phyloP scores from a whole-genome alignment of 2,888 invertebrate species.

The Ichneumoninae sp. region DNA sequence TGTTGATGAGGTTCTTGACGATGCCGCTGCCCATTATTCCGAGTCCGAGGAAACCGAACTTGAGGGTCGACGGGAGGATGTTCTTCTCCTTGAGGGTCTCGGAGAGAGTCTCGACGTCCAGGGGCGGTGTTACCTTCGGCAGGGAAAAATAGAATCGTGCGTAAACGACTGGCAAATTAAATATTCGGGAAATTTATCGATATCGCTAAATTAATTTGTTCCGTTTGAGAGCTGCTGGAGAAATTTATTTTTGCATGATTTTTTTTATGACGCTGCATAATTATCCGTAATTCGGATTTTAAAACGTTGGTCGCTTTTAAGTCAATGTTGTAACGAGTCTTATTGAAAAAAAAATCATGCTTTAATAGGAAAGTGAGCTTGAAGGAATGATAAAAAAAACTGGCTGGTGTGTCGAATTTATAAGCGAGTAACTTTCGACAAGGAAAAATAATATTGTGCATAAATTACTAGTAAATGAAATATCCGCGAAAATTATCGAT shows the following conservation, averaged over 20 bases:
- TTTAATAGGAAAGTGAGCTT: background rate
- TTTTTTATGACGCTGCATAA: background rate
- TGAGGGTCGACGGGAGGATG: conserved; percentile 93
- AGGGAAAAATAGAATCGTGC: conserved; percentile 27
- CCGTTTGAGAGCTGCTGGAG: background rate
- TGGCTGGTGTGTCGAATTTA: background rate
- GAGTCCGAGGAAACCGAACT: conserved; percentile 97
- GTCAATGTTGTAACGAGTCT: too few species aligned
- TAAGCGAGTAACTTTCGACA: background rate
- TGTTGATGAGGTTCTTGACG: conserved; percentile 96
- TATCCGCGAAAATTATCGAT: background rate
- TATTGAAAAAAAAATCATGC: background rate
- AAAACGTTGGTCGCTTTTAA: too few species aligned
- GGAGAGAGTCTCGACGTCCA: conserved; percentile 91
- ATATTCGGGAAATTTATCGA: background rate
- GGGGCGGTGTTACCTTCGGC: conserved; percentile 89
- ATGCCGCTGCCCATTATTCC: conserved; percentile 98
- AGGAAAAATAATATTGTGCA: too few species aligned
- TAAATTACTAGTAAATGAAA: too few species aligned
- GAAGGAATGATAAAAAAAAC: background rate
- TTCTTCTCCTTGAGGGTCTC: conserved; percentile 93
- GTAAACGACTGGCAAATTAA: conserved; percentile 16
- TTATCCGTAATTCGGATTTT: background rate
- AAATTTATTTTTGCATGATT: background rate
- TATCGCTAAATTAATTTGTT: background rate